Base-by-base conservation (phyloP, 1,140 invertebrate genomes). In the Aphidius gifuensis region DNA sequence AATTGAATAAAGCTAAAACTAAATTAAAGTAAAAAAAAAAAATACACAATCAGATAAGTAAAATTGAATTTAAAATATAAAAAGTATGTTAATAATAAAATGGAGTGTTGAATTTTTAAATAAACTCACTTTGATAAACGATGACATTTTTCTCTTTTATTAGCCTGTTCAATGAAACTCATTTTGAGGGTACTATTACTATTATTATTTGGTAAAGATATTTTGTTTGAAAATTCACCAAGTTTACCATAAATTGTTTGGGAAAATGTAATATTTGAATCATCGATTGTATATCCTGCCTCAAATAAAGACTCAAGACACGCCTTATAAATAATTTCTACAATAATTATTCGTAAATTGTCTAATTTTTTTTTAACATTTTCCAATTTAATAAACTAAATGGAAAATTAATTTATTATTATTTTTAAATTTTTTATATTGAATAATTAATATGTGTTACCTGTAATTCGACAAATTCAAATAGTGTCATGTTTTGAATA, bases 131-230 rank as follows among this genome's bases (percentile, higher is more conserved):
- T 84, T 16, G 86, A 84, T 0, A 92, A 79, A 38, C 86, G 80
- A 68, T 86, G 84, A 73, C 91, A 93, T 68, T 90, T 88, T 58
- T 87, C 84, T 62, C 88, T 83, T 71, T 94, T 94, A 62, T 88
- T 87, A 1, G 90, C 88, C 68, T 93, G 90, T 68, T 93, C 88
- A 42, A 90, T 92, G 69, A 92, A 94, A 32, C 89, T 90, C 83
- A 92, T 89, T 69, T 86, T 90, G 66, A 71, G 80, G 72, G 69
- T 77, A 69, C 76, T 79, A 70, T 75, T 70, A 73, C 68, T 77
- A 69, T 75, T 79, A 70, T 75, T 70, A 44, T 70, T 73, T n/a
- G 65, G 71, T 60, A 71, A 70, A 67, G 66, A 70, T 32, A 77
- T 66, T 60, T 74, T 74, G 4, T 62, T 54, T 6, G 67, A 79